Conservation (phyloP, 2,797 vertebrate species). For the Chaunax sp. region DNA sequence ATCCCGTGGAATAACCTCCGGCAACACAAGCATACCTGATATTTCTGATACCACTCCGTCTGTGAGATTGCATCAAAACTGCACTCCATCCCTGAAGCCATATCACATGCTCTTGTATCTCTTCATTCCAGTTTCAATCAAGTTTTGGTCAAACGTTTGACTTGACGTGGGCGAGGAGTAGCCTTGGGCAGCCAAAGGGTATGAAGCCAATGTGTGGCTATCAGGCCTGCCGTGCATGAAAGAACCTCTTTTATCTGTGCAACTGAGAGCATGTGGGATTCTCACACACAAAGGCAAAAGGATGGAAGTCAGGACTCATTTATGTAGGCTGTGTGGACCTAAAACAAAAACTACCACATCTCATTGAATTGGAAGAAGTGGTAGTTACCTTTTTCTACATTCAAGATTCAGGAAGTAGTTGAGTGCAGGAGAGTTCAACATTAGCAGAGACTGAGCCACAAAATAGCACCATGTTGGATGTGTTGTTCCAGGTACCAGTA, state of each 20-base stretch:
- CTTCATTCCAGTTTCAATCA: constrained; percentile 96
- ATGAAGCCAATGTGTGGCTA: constrained; percentile 64
- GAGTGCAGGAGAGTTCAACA: constrained; percentile 13
- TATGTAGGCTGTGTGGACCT: background rate
- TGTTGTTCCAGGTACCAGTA: background rate
- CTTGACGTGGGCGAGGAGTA: constrained; percentile 69
- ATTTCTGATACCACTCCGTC: constrained; percentile 70
- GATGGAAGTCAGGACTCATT: constrained; percentile 38
- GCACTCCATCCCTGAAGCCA: constrained; percentile 88
- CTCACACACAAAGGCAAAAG: constrained; percentile 59
- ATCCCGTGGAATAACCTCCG: constrained; percentile 72
- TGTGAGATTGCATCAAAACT: constrained; percentile 69
- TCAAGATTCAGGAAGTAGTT: constrained; percentile 32
- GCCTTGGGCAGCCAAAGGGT: constrained; percentile 67
- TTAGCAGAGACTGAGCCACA: background rate
- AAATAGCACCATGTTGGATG: background rate
- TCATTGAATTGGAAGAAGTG: constrained; percentile 11
- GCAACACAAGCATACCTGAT: constrained; percentile 77
- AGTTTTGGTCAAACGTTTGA: constrained; percentile 89
- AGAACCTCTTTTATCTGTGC: constrained; percentile 70
- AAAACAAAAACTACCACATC: constrained; percentile 2
- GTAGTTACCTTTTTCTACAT: constrained; percentile 11
- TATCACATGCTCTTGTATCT: constrained; percentile 92
- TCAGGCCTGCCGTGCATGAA: constrained; percentile 66
- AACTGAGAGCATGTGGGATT: constrained; percentile 49